phyloP scores from a whole-genome alignment of 2,113 vertebrate genomes.

The Pseudonaja textilis region DNA sequence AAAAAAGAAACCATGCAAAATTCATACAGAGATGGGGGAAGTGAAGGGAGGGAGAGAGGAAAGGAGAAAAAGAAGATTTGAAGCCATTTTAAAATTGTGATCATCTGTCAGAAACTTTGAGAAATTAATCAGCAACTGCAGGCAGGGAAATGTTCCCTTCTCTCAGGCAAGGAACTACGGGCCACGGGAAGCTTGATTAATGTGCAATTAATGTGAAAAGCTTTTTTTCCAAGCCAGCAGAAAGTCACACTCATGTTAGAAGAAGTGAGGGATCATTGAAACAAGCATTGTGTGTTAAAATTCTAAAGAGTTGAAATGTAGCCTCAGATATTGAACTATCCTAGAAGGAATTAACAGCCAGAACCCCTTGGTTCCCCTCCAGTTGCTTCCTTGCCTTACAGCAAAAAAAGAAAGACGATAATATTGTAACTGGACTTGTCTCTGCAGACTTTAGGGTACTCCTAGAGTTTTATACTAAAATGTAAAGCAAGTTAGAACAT shows the following conservation, averaged over 20 bases:
- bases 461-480: slow-evolving; percentile 74
- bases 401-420: slow-evolving; percentile 70
- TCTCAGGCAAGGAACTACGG: neutral
- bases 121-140: neutral
- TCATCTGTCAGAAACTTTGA: neutral
- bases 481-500: slow-evolving; percentile 85
- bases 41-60: neutral
- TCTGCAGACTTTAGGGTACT: slow-evolving; percentile 75
- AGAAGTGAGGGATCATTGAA: slow-evolving; percentile 13
- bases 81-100: neutral
- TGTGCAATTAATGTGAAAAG: slow-evolving; percentile 25
- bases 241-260: neutral
- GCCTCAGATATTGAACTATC: slow-evolving; percentile 56
- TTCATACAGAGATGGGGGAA: neutral
- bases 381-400: slow-evolving; percentile 70
- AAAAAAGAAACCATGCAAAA: neutral
- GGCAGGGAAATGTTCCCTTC: neutral
- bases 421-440: slow-evolving; percentile 82
- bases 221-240: slow-evolving; percentile 1
- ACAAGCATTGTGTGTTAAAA: slow-evolving; percentile 37
- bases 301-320: slow-evolving; percentile 56
- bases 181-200: slow-evolving; percentile 9
- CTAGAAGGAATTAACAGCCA: slow-evolving; percentile 73
- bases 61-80: neutral
- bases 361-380: slow-evolving; percentile 73